phyloP scores from a whole-genome alignment of 2,797 vertebrate genomes.

The Pseudochirops corinnae region DNA sequence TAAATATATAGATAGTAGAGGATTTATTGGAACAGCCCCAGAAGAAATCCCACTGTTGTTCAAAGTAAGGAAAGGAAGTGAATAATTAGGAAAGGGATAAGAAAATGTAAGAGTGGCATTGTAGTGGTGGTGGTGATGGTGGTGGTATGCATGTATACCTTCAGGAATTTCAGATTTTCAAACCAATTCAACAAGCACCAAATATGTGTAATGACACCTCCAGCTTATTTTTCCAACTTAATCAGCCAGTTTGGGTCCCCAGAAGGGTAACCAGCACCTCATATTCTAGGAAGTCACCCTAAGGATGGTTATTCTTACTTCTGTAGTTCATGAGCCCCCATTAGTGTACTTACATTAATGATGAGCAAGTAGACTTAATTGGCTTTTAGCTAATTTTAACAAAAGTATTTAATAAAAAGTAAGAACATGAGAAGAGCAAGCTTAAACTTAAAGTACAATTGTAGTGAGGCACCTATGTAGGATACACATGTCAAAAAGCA shows the following conservation, averaged over 20 bases:
- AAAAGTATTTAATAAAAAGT: neutral
- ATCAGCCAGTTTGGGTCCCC: neutral
- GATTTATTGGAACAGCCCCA: neutral
- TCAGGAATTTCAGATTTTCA: neutral
- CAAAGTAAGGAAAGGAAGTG: neutral
- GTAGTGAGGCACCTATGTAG: neutral
- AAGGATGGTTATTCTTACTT: neutral
- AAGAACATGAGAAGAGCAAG: neutral
- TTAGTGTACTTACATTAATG: neutral
- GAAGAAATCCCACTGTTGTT: neutral
- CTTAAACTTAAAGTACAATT: neutral
- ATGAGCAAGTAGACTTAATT: neutral
- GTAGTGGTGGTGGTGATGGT: neutral
- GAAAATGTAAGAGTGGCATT: neutral
- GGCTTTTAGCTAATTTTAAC: neutral
- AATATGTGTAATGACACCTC: neutral
- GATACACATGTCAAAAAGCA: neutral
- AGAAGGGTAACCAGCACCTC: neutral
- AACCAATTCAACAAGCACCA: neutral
- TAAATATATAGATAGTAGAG: neutral
- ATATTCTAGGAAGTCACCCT: neutral
- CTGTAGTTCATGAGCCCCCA: neutral
- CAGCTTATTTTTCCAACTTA: neutral
- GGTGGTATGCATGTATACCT: neutral
- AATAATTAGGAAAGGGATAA: neutral